phyloP scores from a whole-genome alignment of 1,140 invertebrate genomes.

The Palaemon carinicauda region DNA sequence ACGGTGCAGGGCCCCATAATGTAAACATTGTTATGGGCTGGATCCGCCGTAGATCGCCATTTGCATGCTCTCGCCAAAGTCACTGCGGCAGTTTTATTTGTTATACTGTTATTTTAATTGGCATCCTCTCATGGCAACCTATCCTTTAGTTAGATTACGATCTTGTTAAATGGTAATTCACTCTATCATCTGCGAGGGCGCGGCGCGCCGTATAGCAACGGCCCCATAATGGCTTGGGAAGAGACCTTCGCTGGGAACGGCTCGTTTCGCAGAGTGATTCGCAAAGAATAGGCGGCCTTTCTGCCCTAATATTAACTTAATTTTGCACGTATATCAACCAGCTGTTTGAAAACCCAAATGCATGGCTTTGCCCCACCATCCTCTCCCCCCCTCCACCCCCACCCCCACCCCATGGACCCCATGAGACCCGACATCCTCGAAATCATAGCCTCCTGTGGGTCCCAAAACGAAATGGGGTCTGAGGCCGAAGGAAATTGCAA shows the following conservation, averaged over 20 bases:
- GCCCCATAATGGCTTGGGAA: background rate
- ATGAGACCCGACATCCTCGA: too few relatives aligned
- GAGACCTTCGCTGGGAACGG: background rate
- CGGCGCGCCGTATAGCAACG: background rate
- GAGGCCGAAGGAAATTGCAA: background rate
- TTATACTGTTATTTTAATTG: constrained; percentile 28
- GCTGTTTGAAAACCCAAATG: background rate
- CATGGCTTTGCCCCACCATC: too few relatives aligned
- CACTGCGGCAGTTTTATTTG: constrained; percentile 22
- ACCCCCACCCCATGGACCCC: too few relatives aligned
- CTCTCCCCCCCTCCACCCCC: too few relatives aligned
- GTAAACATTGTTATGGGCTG: background rate
- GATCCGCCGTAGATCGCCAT: background rate
- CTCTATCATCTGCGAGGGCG: background rate
- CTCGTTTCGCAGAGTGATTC: background rate
- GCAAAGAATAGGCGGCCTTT: constrained; percentile 11
- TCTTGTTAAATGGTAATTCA: constrained; percentile 27
- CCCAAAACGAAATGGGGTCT: background rate
- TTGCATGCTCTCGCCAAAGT: constrained; percentile 1
- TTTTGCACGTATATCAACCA: constrained; percentile 14
- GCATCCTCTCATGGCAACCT: constrained; percentile 4
- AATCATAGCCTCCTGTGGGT: background rate
- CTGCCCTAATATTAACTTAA: constrained; percentile 10
- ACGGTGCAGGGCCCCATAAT: background rate
- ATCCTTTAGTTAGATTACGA: constrained; percentile 6